These are phyloP conservation scores for Beaufortia kweichowensis DNA, from an alignment of 2,113 vertebrate species.

Conservation along the genomic window DNA sequence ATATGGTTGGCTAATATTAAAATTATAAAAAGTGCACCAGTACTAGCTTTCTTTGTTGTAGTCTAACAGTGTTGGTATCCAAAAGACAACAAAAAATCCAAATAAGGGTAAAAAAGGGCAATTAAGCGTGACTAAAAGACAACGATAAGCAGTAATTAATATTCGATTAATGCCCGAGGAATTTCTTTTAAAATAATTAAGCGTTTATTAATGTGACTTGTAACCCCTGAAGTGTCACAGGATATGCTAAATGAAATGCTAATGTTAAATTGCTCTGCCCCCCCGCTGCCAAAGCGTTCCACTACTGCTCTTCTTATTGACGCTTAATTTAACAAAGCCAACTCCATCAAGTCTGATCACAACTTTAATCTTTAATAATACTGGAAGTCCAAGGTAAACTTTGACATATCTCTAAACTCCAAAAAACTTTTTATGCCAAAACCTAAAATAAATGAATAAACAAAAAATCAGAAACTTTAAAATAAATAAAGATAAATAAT, in stretches of 20 bases:
- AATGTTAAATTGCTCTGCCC: conserved; percentile 64
- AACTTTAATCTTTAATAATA: conserved; percentile 40
- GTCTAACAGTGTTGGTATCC: conserved; percentile 49
- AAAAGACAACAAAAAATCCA: conserved; percentile 46
- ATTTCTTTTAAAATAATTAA: conserved; percentile 78
- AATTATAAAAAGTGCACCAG: background rate
- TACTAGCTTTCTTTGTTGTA: conserved; percentile 30
- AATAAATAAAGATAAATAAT: background rate
- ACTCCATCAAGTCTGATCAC: conserved; percentile 40
- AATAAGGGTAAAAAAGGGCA: conserved; percentile 63
- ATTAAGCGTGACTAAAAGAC: conserved; percentile 78
- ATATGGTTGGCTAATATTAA: conserved; percentile 35
- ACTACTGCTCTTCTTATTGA: conserved; percentile 55
- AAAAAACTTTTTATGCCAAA: background rate
- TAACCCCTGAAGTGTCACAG: conserved; percentile 75
- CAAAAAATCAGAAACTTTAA: background rate
- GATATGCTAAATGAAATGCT: conserved; percentile 70
- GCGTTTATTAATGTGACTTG: conserved; percentile 77
- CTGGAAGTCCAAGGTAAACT: conserved; percentile 19
- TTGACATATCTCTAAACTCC: background rate
- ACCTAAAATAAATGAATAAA: background rate
- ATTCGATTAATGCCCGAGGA: conserved; percentile 78
- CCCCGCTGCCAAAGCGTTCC: conserved; percentile 57
- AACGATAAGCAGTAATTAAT: conserved; percentile 78
- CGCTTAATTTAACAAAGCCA: conserved; percentile 57